Base-by-base conservation (phyloP, 2,113 vertebrate genomes). In the Oxygymnocypris stewartii region DNA sequence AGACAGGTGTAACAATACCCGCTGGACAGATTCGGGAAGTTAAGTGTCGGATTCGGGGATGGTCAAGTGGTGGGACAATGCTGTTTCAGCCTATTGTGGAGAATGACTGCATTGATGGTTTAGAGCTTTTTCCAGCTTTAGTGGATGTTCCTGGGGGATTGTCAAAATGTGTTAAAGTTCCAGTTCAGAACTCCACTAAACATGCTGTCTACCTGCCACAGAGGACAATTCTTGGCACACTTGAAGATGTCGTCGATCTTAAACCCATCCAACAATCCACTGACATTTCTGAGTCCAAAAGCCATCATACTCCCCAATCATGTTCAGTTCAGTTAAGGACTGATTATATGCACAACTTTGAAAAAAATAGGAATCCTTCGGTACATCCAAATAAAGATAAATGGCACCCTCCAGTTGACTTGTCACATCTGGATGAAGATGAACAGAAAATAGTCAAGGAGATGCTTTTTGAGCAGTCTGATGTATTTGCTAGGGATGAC, bases 131-230 rank as follows among this genome's bases (percentile, higher is more conserved):
- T 12, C 82, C 49, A 4, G 23, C 63, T 1, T 13, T 85, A 23
- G 47, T 85, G 14, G 74, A 65, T 67, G 47, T 49, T 49, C 47
- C 12, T 4, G 3, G 47, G 11, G 74, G 44, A 1, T 14, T 12
- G 11, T 51, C 81, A 69, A 84, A 85, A 49, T 12, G 4, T 12
- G 14, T 85, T 1, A 84, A 87, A 49, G 12, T 84, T 11, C 87
- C 82, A 0, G 8, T 80, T 4, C 87, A 80, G 61, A 87, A 87
- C 49, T 1, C 10, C 2, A 88, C 87, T 2, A 20, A 69, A 40
- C 87, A 88, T 77, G 35, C 12, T 10, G 40, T 84, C 6, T 87
- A 87, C 14, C 76, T 87, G 6, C 5, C 65, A 14, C 18, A 85
- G 28, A 74, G 77, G 37, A 88, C 75, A 0, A 11, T 73, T 47